Percentiles rank a stretch among this genome's conserved stretches.
These are phyloP conservation scores for Drosophila sproati DNA, from an alignment of 1,140 invertebrate species.

Conservation along the genomic window DNA sequence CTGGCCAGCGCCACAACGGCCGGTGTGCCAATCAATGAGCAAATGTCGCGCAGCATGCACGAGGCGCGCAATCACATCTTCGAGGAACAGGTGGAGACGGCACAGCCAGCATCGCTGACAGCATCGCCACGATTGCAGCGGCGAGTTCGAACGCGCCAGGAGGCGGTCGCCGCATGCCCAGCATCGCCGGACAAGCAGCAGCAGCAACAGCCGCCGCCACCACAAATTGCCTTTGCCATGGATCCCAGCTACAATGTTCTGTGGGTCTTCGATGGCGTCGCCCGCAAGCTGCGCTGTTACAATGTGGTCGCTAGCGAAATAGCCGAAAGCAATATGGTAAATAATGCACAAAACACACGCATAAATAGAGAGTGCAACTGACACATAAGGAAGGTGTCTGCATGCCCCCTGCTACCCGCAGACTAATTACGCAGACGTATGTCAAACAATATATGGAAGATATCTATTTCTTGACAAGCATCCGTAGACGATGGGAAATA, in stretches of 20 bases:
- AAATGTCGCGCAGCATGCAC: constrained; percentile 84
- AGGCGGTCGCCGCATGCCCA: background rate
- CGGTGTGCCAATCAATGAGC: constrained; percentile 74
- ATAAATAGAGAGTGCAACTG: too few species aligned
- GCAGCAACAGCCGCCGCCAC: constrained; percentile 46
- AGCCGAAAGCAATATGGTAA: constrained; percentile 62
- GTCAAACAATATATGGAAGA: too few species aligned
- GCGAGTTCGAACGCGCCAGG: constrained; percentile 30
- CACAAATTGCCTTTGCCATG: constrained; percentile 85
- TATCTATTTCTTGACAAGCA: too few species aligned
- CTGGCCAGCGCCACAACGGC: constrained; percentile 41
- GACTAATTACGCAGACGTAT: too few species aligned
- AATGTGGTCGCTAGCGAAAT: constrained; percentile 91
- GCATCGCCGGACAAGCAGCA: constrained; percentile 45
- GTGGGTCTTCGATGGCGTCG: constrained; percentile 92
- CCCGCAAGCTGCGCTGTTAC: constrained; percentile 91
- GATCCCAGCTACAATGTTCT: constrained; percentile 95
- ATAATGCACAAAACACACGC: too few species aligned
- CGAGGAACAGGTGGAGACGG: constrained; percentile 57
- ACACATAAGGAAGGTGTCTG: too few species aligned
- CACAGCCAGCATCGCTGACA: constrained; percentile 8
- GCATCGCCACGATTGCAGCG: constrained; percentile 26
- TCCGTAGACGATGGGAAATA: too few species aligned
- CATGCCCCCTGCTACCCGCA: too few species aligned
- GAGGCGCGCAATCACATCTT: constrained; percentile 82